Evolutionary conservation across 2,888 invertebrate species (phyloP), one percentile per base, ranked within the genome.

Genomic region (Piscicola geometra): DNA sequence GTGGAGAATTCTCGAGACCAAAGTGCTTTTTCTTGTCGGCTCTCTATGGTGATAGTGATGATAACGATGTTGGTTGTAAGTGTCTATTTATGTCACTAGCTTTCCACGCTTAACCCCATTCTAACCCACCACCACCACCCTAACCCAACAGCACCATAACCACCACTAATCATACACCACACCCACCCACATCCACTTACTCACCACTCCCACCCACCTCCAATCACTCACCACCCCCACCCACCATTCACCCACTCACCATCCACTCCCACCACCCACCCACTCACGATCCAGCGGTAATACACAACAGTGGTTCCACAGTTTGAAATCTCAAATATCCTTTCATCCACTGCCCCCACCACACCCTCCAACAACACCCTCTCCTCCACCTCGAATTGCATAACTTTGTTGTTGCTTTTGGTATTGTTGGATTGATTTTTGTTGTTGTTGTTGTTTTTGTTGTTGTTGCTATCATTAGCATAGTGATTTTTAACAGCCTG

Each of bases 31-130:
- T 9, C 25, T 64, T 64, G 25, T n/a, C 21, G 12, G 12, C 21
- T 21, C 30, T 64, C 30, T n/a, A 69, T 69, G 69, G 35, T 33
- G 69, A 33, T 70, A 25, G n/a, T 70, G 70, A 70, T 41, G 70
- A 70, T 41, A 15, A 41, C n/a, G 21, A 25, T 56, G 60, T 18
- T 56, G 25, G n/a, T 25, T 56, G n/a, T 56, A n/a, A 56, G 3
- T 56, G n/a, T 56, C 21, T 9, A 47, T 15, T 15, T 15, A 47
- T 9, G 50, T 47, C 41, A 41, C 5, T 15, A 41, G 41, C 41
- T 41, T n/a, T n/a, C n/a, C n/a, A n/a, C n/a, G n/a, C n/a, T n/a
- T n/a, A n/a, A n/a, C n/a, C n/a, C n/a, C n/a, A n/a, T n/a, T n/a
- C n/a, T n/a, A n/a, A n/a, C n/a, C 5, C 41, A 41, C 41, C 5